Conservation (phyloP, 1,140 invertebrate species). For the Aphaenogaster ashmeadi region DNA sequence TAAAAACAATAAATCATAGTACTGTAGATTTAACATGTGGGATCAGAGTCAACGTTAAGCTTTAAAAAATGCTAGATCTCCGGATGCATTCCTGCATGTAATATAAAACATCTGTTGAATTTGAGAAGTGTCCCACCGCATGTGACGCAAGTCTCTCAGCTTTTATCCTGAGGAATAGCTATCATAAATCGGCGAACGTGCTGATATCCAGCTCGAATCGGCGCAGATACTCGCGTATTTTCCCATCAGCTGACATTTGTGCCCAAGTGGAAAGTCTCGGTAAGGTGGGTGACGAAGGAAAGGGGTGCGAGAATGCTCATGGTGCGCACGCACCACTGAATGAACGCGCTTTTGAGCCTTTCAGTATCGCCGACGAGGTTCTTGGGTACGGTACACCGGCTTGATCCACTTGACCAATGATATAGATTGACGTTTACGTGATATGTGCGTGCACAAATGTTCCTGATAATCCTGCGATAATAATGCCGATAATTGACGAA, state of each 20-base stretch:
- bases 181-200: slow-evolving; percentile 27
- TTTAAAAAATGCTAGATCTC: background rate
- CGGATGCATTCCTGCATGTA: background rate
- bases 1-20: background rate
- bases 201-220: slow-evolving; percentile 14
- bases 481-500: background rate
- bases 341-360: slow-evolving; percentile 77
- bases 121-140: background rate
- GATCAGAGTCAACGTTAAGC: background rate
- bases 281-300: slow-evolving; percentile 33
- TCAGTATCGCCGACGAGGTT: slow-evolving; percentile 74
- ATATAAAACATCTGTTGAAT: slow-evolving; percentile 46
- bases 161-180: slow-evolving; percentile 36
- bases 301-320: slow-evolving; percentile 46
- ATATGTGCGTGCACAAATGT: background rate
- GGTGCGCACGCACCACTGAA: slow-evolving; percentile 79
- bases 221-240: slow-evolving; percentile 38
- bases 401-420: background rate
- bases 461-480: slow-evolving; percentile 1
- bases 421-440: background rate
- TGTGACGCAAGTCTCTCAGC: slow-evolving; percentile 15
- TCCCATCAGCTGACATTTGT: slow-evolving; percentile 24
- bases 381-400: slow-evolving; percentile 59
- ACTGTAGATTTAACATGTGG: background rate
- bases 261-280: slow-evolving; percentile 1